phyloP scores from a whole-genome alignment of 2,888 invertebrate genomes.

The Antitype chi region DNA sequence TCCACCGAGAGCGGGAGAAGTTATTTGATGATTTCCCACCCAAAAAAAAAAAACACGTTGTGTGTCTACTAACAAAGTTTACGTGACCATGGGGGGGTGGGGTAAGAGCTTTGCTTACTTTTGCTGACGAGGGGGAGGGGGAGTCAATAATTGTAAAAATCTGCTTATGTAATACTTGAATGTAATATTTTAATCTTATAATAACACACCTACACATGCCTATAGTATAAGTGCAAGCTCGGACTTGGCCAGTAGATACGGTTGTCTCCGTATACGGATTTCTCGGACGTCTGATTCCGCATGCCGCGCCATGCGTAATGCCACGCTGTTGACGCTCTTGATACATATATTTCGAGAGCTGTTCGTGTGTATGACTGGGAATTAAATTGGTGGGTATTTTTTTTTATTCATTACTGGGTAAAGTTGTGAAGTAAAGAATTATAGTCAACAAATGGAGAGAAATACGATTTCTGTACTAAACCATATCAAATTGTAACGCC shows the following conservation, averaged over 20 bases:
- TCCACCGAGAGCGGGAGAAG: too few species aligned
- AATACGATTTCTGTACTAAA: background rate
- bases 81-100: too few species aligned
- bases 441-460: background rate
- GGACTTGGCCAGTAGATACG: conserved; percentile 63
- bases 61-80: too few species aligned
- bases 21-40: too few species aligned
- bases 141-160: too few species aligned
- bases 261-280: conserved; percentile 72
- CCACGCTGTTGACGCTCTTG: conserved; percentile 67
- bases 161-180: too few species aligned
- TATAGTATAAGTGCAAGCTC: background rate
- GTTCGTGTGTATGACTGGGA: conserved; percentile 48
- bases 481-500: background rate
- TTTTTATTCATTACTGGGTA: background rate
- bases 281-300: conserved; percentile 77
- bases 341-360: conserved; percentile 82
- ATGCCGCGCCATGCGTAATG: conserved; percentile 78
- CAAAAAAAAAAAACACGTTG: too few species aligned
- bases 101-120: too few species aligned
- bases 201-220: background rate
- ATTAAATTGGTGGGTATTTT: background rate
- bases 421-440: background rate
- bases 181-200: background rate
- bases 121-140: too few species aligned